Base-by-base conservation (phyloP, 2,113 vertebrate species). In the Passer montanus region DNA sequence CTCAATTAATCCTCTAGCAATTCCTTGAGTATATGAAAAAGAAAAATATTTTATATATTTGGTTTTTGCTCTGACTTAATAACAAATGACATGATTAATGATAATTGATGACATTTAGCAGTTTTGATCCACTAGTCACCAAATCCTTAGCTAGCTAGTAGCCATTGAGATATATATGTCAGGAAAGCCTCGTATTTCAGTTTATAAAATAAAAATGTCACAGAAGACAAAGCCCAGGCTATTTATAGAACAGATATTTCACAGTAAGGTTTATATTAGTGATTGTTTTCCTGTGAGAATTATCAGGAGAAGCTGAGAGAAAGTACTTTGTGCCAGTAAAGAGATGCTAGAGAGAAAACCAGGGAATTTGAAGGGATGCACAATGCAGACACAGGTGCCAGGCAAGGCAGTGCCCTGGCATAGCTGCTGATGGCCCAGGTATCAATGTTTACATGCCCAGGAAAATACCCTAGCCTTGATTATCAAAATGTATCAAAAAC, bases 371-470 rank as follows among this genome's bases (percentile, higher is more conserved):
- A 82, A 81, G 30, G 3, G 47, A 18, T 2, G 3, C 0, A 1
- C 1, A 4, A 3, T 23, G 15, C 1, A 13, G 33, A 43, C 11
- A 39, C 3, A 47, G n/a, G 20, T 41, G 4, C 7, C 1, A 3
- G 44, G 47, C 21, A 74, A 72, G 26, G 27, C 43, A 66, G 11
- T 49, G 12, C 16, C 56, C 44, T 79, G 35, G 2, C 12, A 49
- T 9, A 64, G 37, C 19, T 72, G n/a, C 4, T 37, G 10, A 24
- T 82, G 50, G 15, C 30, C 35, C 30, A 59, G 23, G 17, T 66
- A 60, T 56, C 19, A 68, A 1, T 46, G 20, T 5, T 50, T 60
- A 18, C 3, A 5, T 68, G 15, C 21, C 77, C 30, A 46, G n/a
- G 49, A 31, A 85, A 80, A 73, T n/a, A 52, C 6, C 4, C 90